Conservation (phyloP, 2,888 invertebrate species). For the Hyalella azteca region DNA sequence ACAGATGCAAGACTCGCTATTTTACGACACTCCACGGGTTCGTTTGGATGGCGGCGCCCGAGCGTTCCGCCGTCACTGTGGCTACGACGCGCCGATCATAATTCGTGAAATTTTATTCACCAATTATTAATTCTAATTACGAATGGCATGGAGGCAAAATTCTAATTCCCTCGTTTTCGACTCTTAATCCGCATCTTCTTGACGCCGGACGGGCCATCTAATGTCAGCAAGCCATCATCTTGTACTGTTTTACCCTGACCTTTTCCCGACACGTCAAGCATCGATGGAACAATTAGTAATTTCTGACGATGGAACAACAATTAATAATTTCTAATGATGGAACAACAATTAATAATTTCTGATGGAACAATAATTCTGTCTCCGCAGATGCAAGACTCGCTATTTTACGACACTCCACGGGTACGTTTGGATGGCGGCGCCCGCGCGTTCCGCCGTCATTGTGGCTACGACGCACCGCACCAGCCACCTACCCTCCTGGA, state of each 20-base stretch:
- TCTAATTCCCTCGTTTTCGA: too few species aligned
- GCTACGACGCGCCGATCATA: slow-evolving; percentile 69
- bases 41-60: slow-evolving; percentile 74
- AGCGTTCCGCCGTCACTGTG: slow-evolving; percentile 71
- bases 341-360: not conserved
- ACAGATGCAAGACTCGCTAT: slow-evolving; percentile 69
- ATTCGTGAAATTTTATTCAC: too few species aligned
- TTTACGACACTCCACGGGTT: slow-evolving; percentile 71
- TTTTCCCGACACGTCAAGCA: too few species aligned
- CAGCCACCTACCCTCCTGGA: slow-evolving; percentile 74
- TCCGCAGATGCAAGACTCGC: slow-evolving; percentile 67
- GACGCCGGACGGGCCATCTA: too few species aligned
- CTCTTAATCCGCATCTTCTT: too few species aligned
- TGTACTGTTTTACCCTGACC: too few species aligned
- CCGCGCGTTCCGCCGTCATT: slow-evolving; percentile 69
- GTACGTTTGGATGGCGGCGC: slow-evolving; percentile 75
- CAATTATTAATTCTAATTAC: too few species aligned
- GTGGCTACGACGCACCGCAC: slow-evolving; percentile 70
- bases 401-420: slow-evolving; percentile 70
- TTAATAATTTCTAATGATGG: not conserved
- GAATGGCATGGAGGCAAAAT: too few species aligned
- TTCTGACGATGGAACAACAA: too few species aligned
- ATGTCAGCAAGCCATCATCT: too few species aligned
- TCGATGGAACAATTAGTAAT: too few species aligned
- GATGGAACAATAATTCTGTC: slow-evolving; percentile 42